Evolutionary conservation across 2,113 vertebrate species (phyloP).

Genomic region (Mionectes macconnelli): DNA sequence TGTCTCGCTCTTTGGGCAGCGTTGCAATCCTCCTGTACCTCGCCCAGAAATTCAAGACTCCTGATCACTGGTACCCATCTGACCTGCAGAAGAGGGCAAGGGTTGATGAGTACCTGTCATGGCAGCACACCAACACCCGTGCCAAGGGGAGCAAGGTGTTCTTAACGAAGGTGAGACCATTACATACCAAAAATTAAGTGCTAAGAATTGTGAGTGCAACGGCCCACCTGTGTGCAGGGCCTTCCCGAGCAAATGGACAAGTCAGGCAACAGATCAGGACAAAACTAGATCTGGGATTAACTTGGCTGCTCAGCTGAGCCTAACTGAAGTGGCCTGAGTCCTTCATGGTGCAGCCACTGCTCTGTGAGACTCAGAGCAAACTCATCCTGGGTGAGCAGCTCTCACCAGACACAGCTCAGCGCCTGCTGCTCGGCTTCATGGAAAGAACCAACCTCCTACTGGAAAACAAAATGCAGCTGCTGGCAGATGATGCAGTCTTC

Average conservation of each 20-base stretch:
- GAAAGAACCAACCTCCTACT: neutral
- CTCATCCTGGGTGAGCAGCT: neutral
- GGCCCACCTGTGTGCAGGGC: neutral
- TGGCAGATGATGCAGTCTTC: neutral
- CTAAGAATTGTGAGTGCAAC: neutral
- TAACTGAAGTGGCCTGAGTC: neutral
- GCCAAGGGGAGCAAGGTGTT: conserved; percentile 71
- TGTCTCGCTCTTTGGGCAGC: conserved; percentile 44
- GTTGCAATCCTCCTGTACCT: conserved; percentile 78
- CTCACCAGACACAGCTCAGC: neutral
- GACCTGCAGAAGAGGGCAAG: conserved; percentile 75
- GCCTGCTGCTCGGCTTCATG: neutral
- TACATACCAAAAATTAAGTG: neutral
- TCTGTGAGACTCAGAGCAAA: neutral
- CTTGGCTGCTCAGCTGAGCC: neutral
- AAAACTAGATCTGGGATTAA: neutral
- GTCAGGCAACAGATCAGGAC: neutral
- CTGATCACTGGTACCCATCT: conserved; percentile 82
- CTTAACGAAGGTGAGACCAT: conserved; percentile 59
- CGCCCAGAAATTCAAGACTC: conserved; percentile 71
- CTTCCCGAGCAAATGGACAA: neutral
- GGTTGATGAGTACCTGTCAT: conserved; percentile 79
- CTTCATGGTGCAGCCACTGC: neutral
- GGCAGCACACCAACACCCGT: conserved; percentile 78
- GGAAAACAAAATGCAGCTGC: neutral